Evolutionary conservation across 2,888 invertebrate genomes (phyloP), one percentile per base, ranked within the genome.

Genomic region (Eucera pruinosa): DNA sequence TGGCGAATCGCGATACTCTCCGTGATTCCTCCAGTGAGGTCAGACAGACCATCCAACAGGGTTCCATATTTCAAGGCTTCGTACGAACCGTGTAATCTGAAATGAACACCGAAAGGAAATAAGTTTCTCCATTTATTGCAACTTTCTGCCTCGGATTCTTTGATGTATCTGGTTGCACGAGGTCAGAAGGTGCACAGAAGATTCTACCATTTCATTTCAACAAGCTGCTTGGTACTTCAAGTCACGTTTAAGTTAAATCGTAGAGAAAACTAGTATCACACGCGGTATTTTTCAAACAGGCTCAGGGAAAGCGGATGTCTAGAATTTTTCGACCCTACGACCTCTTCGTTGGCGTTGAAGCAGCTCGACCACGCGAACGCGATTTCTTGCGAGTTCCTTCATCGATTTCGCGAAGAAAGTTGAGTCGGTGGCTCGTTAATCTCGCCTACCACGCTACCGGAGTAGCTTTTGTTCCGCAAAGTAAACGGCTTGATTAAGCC

Each of bases 31-130:
- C 98, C 98, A 0, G 97, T 97, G 36, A 98, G 93, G 92, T 98
- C 97, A 0, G 97, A 97, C 62, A 98, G 93, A 0, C 97, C 98
- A 90, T 98, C 97, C 75, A 97, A 93, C 13, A 97, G 93, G 52
- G 97, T 97, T n/a, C 97, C 97, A 89, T 98, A 98, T 90, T 98
- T 98, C 1, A 98, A 93, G 0, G 98, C 98, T 93, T 98, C 98
- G 92, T 98, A 98, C 0, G 98, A 98, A 4, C 98, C 98, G 90
- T 98, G 98, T 66, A 98, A 93, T 93, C 97, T 97, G 91, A 15
- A 93, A 76, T 15, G 1, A 47, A 52, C n/a, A n/a, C 4, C 20
- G 9, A 18, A 57, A 13, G 45, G 36, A 43, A 43, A 57, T 57
- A 13, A 60, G 25, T 61, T 70, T 76, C 66, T 45, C 39, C 47